Evolutionary conservation across 2,797 vertebrate genomes (phyloP), one percentile per base, ranked within the genome.

Genomic region (Staurois parvus): DNA sequence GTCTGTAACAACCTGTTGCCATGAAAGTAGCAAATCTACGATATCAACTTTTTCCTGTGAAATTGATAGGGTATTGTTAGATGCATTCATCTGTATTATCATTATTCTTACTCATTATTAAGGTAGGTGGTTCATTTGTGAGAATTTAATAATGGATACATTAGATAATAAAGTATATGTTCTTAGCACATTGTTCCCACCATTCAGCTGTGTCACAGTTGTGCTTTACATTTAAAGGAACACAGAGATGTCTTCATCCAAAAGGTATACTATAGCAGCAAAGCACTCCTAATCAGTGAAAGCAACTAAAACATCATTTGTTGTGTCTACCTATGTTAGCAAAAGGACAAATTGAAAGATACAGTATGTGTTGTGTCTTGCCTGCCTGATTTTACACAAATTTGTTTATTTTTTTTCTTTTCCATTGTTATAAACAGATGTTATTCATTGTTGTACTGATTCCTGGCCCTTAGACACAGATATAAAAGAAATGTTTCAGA

Each of bases 391-490:
- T 17, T 56, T 12, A 28, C 26, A 26, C 24, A 66, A 13, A 11
- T 66, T 29, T 29, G 6, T 26, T 66, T n/a, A 2, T 70, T 70
- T 70, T 56, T 34, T 26, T 70, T 28, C 24, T 48, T 17, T 52
- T 15, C 3, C 21, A 32, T 72, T 80, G 30, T 59, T 80, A 37
- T 37, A 32, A 59, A 30, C 79, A 81, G 68, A 81, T 81, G 79
- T 29, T 15, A 48, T 80, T 80, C 30, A 70, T 80, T 80, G 78
- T 80, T 28, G 32, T 40, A 32, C n/a, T 26, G 79, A 72, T 68
- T 72, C 79, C 79, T 37, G 66, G 48, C 45, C 32, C 13, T n/a
- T 52, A 67, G 56, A 15, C 19, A 2, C 13, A 4, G 5, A 13
- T 52, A 70, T 70, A 70, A 70, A 80, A 26, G 30, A 79, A 56